These are phyloP conservation scores for Fundulus diaphanus DNA, from an alignment of 2,797 vertebrate genomes.

Conservation along the genomic window DNA sequence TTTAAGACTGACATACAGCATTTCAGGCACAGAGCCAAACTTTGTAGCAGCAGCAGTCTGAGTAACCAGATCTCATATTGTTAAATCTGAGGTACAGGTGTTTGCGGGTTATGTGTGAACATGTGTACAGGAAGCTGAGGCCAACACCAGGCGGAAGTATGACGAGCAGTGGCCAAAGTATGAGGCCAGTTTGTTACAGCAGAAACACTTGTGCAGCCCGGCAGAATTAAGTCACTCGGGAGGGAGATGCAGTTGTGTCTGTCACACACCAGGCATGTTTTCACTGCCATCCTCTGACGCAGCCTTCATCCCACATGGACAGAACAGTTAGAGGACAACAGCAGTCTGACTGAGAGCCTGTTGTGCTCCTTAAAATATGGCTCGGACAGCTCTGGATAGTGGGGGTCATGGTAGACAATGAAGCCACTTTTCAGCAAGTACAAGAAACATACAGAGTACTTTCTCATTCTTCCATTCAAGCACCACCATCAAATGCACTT, in stretches of 20 bases:
- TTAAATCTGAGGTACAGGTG: constrained; percentile 24
- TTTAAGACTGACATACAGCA: background rate
- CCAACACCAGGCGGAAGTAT: constrained; percentile 28
- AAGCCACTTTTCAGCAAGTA: constrained; percentile 35
- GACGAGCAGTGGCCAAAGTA: constrained; percentile 5
- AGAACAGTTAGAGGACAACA: constrained; percentile 26
- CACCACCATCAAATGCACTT: background rate
- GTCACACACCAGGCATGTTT: constrained; percentile 66
- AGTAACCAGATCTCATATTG: background rate
- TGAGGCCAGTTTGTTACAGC: constrained; percentile 1
- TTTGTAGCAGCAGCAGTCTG: background rate
- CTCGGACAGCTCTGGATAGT: constrained; percentile 44
- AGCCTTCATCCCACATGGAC: constrained; percentile 60
- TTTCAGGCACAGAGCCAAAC: background rate
- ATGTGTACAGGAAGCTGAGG: constrained; percentile 39
- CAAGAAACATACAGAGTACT: constrained; percentile 22
- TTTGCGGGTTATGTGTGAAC: constrained; percentile 20
- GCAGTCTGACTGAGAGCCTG: constrained; percentile 60
- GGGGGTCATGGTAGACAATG: constrained; percentile 47
- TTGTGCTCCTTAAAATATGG: constrained; percentile 68
- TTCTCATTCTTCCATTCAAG: constrained; percentile 6
- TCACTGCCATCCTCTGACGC: constrained; percentile 60
- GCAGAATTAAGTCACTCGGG: constrained; percentile 63
- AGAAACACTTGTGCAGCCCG: constrained; percentile 8
- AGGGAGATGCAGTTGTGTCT: constrained; percentile 61